Evolutionary conservation across 53 echinoderm and acorn worm species (phyloP), one percentile per base, ranked within the genome.

Genomic region (Zoroaster sp.): DNA sequence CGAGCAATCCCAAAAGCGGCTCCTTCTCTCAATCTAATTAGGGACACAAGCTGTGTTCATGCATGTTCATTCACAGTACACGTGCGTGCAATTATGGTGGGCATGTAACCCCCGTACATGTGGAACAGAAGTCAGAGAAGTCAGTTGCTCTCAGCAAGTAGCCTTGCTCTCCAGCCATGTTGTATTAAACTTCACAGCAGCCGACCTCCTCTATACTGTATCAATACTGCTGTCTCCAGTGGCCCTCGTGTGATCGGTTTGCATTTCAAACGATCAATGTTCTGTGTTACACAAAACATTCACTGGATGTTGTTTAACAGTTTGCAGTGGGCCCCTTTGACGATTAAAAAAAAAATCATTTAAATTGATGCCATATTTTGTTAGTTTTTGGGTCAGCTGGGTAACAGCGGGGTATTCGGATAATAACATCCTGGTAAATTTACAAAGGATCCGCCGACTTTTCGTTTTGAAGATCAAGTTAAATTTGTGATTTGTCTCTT

Each of bases 171-270:
- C 78, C 78, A 36, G 63, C 63, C 39, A 55, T 14, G 35, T 78
- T 78, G 23, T 53, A 78, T 54, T 63, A 78, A 63, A 78, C 78
- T 38, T 78, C 78, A 35, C 78, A 78, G 63, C 78, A 37, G 78
- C 59, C 55, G 25, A 38, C 34, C 59, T 37, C 78, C 63, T 59
- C 55, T 23, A 39, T 34, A 78, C 78, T 78, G 59, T 78, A 47
- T 45, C 76, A 76, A 40, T 21, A 42, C 39, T n/a, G 3, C 30
- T 47, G 76, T 46, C 42, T 74, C 25, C 11, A 74, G 17, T 52
- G 51, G 45, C 32, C 1, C 5, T 76, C 31, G 4, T 35, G 51
- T 52, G 76, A 32, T 51, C 34, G 28, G 6, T 30, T 59, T n/a
- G n/a, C n/a, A n/a, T n/a, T n/a, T n/a, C n/a, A n/a, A n/a, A n/a